A percentile compares a stretch with the other conserved stretches of the same genome.
These are phyloP conservation scores for Panagrolaimus sp. DNA, from an alignment of 1,140 invertebrate species.

Conservation along the genomic window DNA sequence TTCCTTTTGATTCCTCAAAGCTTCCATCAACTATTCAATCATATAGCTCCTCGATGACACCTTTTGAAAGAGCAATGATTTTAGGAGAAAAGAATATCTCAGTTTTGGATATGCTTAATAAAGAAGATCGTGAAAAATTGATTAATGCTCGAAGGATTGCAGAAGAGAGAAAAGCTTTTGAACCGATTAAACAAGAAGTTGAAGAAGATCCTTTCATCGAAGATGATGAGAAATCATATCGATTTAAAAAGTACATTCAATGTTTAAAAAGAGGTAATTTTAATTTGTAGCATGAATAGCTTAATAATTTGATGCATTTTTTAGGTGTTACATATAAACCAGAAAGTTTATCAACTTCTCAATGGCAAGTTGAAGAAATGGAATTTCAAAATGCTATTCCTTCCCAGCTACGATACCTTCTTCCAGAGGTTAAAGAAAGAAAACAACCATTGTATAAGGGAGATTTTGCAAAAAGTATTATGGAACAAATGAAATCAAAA, in stretches of 20 bases:
- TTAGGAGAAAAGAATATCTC: conserved; percentile 42
- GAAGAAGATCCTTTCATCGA: conserved; percentile 8
- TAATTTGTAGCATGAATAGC: background rate
- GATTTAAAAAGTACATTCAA: conserved; percentile 54
- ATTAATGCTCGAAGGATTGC: background rate
- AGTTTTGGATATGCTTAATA: conserved; percentile 42
- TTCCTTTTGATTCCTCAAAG: conserved; percentile 63
- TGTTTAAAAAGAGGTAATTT: conserved; percentile 48
- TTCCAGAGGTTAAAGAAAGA: conserved; percentile 68
- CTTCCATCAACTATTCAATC: conserved; percentile 29
- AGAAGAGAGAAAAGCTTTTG: background rate
- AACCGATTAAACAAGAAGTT: conserved; percentile 10
- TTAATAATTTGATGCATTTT: conserved; percentile 26
- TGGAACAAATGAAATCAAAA: conserved; percentile 52
- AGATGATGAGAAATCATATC: conserved; percentile 19
- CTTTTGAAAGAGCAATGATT: conserved; percentile 48
- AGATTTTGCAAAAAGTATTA: conserved; percentile 53
- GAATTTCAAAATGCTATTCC: conserved; percentile 75
- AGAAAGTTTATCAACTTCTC: conserved; percentile 73
- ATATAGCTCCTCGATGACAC: conserved; percentile 28
- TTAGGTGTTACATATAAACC: conserved; percentile 63
- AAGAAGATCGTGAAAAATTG: conserved; percentile 34
- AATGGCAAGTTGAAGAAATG: conserved; percentile 71
- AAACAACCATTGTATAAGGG: conserved; percentile 63
- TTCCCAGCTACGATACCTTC: conserved; percentile 70